These are phyloP conservation scores for Lineus longissimus DNA, from an alignment of 1,140 invertebrate genomes.

Conservation along the genomic window DNA sequence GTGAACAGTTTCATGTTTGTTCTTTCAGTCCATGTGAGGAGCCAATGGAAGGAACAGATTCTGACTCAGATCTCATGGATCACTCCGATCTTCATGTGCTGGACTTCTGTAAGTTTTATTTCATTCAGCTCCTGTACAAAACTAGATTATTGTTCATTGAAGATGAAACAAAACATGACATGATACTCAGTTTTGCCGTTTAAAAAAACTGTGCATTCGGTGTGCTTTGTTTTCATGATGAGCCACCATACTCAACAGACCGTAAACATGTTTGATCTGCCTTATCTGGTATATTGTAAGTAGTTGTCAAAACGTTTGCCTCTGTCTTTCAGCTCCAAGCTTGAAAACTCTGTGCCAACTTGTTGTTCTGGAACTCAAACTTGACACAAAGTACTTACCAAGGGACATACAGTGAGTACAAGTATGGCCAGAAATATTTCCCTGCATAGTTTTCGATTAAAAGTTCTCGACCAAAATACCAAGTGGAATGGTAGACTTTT, in stretches of 20 bases:
- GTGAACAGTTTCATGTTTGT: constrained; percentile 23
- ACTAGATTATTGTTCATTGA: no score
- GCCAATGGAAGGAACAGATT: constrained; percentile 15
- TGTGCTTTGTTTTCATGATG: no score
- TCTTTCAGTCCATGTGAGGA: constrained; percentile 33
- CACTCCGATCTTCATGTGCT: constrained; percentile 74
- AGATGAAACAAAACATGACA: no score
- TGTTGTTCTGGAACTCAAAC: constrained; percentile 61
- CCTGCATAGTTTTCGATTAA: no score
- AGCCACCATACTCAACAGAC: no score
- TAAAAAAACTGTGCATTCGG: no score
- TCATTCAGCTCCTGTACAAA: no score
- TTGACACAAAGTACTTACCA: constrained; percentile 64
- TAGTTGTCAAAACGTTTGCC: constrained; percentile 9
- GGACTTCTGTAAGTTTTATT: constrained; percentile 65
- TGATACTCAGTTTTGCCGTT: no score
- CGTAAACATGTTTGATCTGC: no score
- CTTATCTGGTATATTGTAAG: neutral
- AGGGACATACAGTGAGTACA: constrained; percentile 59
- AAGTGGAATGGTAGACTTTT: neutral
- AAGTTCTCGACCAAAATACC: no score
- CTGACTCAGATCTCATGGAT: constrained; percentile 60
- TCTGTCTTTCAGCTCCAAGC: constrained; percentile 58
- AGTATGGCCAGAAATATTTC: neutral
- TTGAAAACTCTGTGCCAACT: constrained; percentile 68